Conservation (phyloP, 2,113 vertebrate species). For the Oncorhynchus nerka region DNA sequence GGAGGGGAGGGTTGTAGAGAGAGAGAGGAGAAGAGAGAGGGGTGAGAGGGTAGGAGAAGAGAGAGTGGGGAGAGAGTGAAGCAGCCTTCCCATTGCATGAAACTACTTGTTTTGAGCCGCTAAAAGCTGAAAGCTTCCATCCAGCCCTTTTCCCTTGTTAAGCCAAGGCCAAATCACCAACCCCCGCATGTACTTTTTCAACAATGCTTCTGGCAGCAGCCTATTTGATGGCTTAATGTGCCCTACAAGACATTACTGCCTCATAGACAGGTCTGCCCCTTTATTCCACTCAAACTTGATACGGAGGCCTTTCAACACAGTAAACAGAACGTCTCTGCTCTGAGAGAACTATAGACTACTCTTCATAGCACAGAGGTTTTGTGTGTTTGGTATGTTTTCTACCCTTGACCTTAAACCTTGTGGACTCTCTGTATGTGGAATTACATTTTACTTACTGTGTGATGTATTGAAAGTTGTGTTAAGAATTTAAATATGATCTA, state of each 20-base stretch:
- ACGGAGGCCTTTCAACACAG: slow-evolving; percentile 62
- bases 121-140: slow-evolving; percentile 60
- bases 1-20: not conserved
- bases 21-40: not conserved
- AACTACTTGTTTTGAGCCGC: slow-evolving; percentile 34
- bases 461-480: slow-evolving; percentile 21
- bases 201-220: slow-evolving; percentile 61
- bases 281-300: slow-evolving; percentile 67
- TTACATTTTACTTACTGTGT: slow-evolving; percentile 38
- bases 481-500: slow-evolving; percentile 72
- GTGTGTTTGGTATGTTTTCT: not conserved
- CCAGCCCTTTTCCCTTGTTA: slow-evolving; percentile 51
- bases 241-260: slow-evolving; percentile 59
- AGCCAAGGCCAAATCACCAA: slow-evolving; percentile 67
- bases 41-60: not conserved
- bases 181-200: slow-evolving; percentile 63
- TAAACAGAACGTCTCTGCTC: slow-evolving; percentile 43
- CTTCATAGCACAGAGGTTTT: slow-evolving; percentile 23
- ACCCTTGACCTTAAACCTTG: slow-evolving; percentile 34
- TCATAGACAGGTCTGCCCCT: slow-evolving; percentile 65
- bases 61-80: slow-evolving; percentile 21
- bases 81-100: slow-evolving; percentile 31
- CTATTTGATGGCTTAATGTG: slow-evolving; percentile 73
- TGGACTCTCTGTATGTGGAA: slow-evolving; percentile 37
- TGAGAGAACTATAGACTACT: not conserved